These are phyloP conservation scores for Aelia acuminata DNA, from an alignment of 2,888 invertebrate genomes.

Conservation along the genomic window DNA sequence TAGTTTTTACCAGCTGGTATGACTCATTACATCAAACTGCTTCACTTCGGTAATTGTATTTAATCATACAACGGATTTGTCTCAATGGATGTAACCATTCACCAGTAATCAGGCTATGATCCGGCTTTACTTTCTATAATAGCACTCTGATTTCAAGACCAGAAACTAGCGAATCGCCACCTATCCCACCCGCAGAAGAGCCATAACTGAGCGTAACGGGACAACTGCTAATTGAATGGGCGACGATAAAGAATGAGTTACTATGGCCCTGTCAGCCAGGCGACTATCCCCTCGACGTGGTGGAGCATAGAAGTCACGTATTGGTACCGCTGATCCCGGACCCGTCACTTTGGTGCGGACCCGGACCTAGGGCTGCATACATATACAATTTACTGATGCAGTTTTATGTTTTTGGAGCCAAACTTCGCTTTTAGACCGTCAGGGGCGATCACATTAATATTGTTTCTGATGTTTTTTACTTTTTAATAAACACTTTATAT, in stretches of 20 bases:
- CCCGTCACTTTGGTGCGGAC: no score
- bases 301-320: neutral
- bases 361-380: no score
- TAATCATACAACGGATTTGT: neutral
- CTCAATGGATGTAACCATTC: neutral
- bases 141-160: neutral
- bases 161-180: neutral
- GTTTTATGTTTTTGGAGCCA: no score
- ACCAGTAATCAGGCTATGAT: neutral
- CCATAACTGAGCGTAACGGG: neutral
- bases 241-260: neutral
- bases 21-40: no score
- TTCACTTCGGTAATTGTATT: no score
- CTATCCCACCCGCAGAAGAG: neutral
- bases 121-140: neutral
- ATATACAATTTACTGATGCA: no score
- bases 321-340: neutral
- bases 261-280: neutral
- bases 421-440: no score
- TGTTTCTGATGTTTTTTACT: no score
- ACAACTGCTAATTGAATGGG: constrained; percentile 14
- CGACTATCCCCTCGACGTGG: neutral
- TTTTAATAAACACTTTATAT: no score
- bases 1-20: no score
- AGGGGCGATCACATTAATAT: no score